Conservation (phyloP, 2,797 vertebrate genomes). For the Sandelia bainsii region DNA sequence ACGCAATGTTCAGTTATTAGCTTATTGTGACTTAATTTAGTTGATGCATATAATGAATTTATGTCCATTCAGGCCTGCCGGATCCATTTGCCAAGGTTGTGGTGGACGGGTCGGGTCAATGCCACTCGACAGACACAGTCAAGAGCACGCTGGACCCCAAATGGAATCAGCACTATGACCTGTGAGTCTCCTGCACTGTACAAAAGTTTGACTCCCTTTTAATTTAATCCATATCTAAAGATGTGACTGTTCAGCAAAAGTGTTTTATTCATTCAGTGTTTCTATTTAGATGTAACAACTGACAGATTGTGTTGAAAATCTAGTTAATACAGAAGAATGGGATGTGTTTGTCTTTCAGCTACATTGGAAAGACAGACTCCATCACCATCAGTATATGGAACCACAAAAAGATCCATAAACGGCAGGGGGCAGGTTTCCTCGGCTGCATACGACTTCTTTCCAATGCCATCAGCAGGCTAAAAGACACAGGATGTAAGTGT, state of each 20-base stretch:
- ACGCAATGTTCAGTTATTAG: background rate
- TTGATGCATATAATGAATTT: background rate
- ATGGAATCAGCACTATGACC: slow-evolving; percentile 99
- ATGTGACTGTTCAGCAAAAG: background rate
- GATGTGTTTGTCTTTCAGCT: slow-evolving; percentile 77
- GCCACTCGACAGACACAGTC: slow-evolving; percentile 99
- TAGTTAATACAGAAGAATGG: background rate
- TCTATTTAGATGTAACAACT: background rate
- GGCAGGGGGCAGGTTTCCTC: slow-evolving; percentile 97
- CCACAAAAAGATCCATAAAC: slow-evolving; percentile 99
- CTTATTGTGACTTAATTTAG: background rate
- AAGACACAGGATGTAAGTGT: slow-evolving; percentile 97
- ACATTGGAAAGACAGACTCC: slow-evolving; percentile 97
- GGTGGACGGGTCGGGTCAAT: slow-evolving; percentile 97
- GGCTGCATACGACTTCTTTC: slow-evolving; percentile 97
- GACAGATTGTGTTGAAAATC: background rate
- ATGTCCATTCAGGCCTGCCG: slow-evolving; percentile 87
- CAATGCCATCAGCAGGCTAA: slow-evolving; percentile 97
- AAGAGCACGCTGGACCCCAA: slow-evolving; percentile 99
- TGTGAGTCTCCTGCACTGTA: slow-evolving; percentile 85
- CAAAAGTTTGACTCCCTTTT: background rate
- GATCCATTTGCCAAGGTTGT: slow-evolving; percentile 98
- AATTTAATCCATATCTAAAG: background rate
- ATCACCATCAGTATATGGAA: slow-evolving; percentile 99
- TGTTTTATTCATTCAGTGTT: background rate